phyloP scores from a whole-genome alignment of 2,113 vertebrate genomes.

The Suncus etruscus region DNA sequence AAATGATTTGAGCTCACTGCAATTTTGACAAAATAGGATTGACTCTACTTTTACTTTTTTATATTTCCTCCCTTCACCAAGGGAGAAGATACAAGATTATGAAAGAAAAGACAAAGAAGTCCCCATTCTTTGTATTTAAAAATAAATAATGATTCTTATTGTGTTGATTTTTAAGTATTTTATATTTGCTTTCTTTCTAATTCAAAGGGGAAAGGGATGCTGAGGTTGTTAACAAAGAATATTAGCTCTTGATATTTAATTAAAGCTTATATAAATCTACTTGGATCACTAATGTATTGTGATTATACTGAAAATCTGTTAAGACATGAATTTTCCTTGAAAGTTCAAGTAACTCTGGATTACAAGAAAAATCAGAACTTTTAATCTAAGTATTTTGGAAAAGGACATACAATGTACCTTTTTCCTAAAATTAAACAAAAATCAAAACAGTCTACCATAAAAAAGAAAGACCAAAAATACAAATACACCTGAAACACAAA shows the following conservation, averaged over 20 bases:
- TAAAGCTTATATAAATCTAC: slow-evolving; percentile 60
- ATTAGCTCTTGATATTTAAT: slow-evolving; percentile 67
- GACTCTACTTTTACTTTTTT: not conserved
- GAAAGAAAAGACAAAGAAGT: slow-evolving; percentile 1
- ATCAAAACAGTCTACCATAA: not conserved
- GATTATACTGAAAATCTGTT: slow-evolving; percentile 51
- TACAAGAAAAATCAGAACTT: slow-evolving; percentile 60
- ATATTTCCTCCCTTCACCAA: not conserved
- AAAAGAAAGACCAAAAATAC: not conserved
- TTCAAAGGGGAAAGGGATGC: slow-evolving; percentile 31
- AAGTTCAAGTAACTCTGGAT: slow-evolving; percentile 42
- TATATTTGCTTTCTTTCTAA: slow-evolving; percentile 58
- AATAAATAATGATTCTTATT: not conserved
- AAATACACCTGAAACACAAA: not conserved
- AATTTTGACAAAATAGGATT: not conserved
- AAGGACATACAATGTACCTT: slow-evolving; percentile 11
- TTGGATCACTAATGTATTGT: slow-evolving; percentile 14
- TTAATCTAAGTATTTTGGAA: slow-evolving; percentile 34
- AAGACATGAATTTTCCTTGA: slow-evolving; percentile 54
- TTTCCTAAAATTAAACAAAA: slow-evolving; percentile 34
- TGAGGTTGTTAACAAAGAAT: slow-evolving; percentile 47
- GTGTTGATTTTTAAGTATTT: slow-evolving; percentile 10
- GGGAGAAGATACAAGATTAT: not conserved
- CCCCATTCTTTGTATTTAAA: not conserved
- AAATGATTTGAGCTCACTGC: not conserved